Percentiles rank a stretch among this genome's conserved stretches.
Conservation (phyloP, 2,888 invertebrate genomes). For the Brachypalpus laphriformis region DNA sequence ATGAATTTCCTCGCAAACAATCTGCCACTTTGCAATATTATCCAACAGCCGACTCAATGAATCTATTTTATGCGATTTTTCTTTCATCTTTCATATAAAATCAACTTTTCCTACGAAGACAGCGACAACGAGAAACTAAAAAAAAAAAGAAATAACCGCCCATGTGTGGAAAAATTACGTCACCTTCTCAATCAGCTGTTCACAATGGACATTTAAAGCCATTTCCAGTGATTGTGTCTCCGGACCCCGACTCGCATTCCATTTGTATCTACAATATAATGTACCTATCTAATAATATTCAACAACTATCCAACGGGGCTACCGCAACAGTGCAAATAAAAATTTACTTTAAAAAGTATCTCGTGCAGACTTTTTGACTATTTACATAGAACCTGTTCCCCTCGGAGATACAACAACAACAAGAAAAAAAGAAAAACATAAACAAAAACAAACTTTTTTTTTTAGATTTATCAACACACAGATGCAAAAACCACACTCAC, state of each 20-base stretch:
- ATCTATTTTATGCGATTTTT: constrained; percentile 4
- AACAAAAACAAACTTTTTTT: constrained; percentile 65
- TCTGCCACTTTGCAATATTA: constrained; percentile 1
- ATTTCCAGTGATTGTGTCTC: constrained; percentile 27
- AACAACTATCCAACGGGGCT: constrained; percentile 36
- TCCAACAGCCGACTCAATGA: not conserved
- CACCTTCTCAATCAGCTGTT: constrained; percentile 67
- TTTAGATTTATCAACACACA: constrained; percentile 39
- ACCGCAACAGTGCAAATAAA: constrained; percentile 3
- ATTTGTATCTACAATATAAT: constrained; percentile 6
- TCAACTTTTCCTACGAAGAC: constrained; percentile 28
- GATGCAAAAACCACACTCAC: constrained; percentile 54
- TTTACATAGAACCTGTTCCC: constrained; percentile 67
- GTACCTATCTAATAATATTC: not conserved
- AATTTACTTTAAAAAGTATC: constrained; percentile 13
- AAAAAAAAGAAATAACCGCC: constrained; percentile 3
- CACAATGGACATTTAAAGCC: constrained; percentile 56
- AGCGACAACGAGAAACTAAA: not conserved
- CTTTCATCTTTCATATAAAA: constrained; percentile 35
- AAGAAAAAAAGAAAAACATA: constrained; percentile 53
- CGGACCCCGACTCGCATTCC: constrained; percentile 14
- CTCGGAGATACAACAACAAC: not conserved
- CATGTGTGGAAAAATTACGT: constrained; percentile 64
- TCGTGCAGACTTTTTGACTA: constrained; percentile 67
- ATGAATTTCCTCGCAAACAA: constrained; percentile 8